Conservation (phyloP, 2,888 invertebrate species). For the Drosophila lutescens region DNA sequence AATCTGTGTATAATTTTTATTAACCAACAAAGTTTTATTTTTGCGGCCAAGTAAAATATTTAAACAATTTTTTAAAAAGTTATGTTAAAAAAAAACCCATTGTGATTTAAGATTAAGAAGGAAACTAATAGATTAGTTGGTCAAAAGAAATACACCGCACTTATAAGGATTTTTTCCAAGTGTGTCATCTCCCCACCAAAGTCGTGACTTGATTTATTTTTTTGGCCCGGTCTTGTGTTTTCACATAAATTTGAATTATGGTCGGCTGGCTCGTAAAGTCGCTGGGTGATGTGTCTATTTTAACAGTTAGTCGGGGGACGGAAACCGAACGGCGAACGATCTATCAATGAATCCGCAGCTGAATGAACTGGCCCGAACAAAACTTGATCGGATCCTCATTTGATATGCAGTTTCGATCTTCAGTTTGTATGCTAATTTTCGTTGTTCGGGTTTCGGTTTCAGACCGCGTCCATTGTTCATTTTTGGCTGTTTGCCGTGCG, state of each 20-base stretch:
- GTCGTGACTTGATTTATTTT: slow-evolving; percentile 66
- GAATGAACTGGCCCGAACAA: slow-evolving; percentile 38
- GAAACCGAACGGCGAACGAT: slow-evolving; percentile 43
- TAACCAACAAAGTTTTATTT: too few species aligned
- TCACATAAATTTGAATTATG: slow-evolving; percentile 76
- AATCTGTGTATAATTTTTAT: too few species aligned
- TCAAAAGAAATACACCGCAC: background rate
- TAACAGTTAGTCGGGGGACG: slow-evolving; percentile 45
- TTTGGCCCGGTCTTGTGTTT: slow-evolving; percentile 35
- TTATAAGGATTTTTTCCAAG: slow-evolving; percentile 14
- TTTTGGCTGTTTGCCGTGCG: slow-evolving; percentile 24
- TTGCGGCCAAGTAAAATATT: too few species aligned
- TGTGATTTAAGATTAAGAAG: too few species aligned
- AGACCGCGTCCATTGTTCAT: slow-evolving; percentile 50
- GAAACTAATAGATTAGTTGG: too few species aligned
- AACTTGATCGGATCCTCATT: slow-evolving; percentile 55
- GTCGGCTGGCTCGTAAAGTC: slow-evolving; percentile 55
- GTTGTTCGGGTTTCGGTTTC: slow-evolving; percentile 41
- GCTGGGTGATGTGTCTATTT: slow-evolving; percentile 49
- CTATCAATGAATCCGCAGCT: slow-evolving; percentile 67
- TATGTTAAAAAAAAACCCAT: too few species aligned
- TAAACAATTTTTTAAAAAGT: too few species aligned
- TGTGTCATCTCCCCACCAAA: slow-evolving; percentile 6
- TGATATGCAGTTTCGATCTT: slow-evolving; percentile 61
- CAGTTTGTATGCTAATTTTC: slow-evolving; percentile 70